These are phyloP conservation scores for Paguma larvata DNA, from an alignment of 2,797 vertebrate genomes.

Conservation along the genomic window DNA sequence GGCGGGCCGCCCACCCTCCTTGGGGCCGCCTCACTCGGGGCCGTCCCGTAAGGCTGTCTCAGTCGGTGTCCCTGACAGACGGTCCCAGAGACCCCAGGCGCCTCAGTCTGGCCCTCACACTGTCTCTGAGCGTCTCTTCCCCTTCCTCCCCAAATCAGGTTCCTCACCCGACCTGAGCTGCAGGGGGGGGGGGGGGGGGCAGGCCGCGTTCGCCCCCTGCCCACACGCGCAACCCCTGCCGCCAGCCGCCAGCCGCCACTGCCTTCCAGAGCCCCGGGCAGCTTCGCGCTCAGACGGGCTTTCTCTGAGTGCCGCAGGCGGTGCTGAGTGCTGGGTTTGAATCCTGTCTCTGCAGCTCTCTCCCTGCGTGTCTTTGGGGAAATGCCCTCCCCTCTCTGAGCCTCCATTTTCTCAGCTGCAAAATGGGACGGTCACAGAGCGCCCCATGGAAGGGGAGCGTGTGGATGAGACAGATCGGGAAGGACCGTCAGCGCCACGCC, in stretches of 20 bases:
- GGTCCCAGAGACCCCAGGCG: not conserved
- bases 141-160: not conserved
- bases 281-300: not conserved
- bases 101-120: not conserved
- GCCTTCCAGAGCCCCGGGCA: not conserved
- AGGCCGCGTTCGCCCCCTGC: no score
- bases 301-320: not conserved
- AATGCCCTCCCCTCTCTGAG: not conserved
- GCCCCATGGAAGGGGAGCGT: fast-evolving
- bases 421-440: fast-evolving
- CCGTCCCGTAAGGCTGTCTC: not conserved
- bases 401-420: slow-evolving; percentile 11
- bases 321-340: fast-evolving
- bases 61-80: not conserved
- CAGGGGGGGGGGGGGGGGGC: no score
- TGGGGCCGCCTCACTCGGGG: not conserved
- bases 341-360: not conserved
- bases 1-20: no score
- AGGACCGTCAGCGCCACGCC: fast-evolving
- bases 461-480: not conserved
- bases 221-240: not conserved
- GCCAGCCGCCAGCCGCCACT: not conserved
- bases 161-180: not conserved
- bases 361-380: not conserved
- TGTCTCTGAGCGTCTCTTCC: not conserved